These are phyloP conservation scores for Cotesia vestalis DNA, from an alignment of 1,140 invertebrate species.

Conservation along the genomic window DNA sequence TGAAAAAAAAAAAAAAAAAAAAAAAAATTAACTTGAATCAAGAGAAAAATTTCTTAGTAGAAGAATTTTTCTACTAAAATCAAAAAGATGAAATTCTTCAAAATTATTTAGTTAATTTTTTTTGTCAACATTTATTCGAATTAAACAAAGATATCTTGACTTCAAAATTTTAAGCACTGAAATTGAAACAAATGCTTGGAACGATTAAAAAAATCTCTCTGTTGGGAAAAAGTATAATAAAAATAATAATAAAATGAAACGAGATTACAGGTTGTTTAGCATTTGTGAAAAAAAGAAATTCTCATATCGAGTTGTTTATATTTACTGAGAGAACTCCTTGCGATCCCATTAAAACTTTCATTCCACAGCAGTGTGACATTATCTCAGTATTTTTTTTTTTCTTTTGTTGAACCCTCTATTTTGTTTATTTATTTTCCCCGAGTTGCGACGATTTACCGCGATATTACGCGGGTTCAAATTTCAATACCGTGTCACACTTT, in stretches of 20 bases:
- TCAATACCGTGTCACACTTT: not conserved
- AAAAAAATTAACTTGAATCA: no score
- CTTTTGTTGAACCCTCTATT: not conserved
- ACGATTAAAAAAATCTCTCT: no score
- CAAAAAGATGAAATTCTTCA: no score
- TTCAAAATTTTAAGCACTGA: no score
- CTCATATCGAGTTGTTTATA: not conserved
- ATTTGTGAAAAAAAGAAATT: no score
- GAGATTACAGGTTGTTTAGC: not conserved
- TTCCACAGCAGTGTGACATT: not conserved
- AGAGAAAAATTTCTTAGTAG: no score
- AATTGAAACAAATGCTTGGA: no score
- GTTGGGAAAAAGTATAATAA: not conserved
- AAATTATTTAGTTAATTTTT: no score
- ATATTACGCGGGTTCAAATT: constrained; percentile 4
- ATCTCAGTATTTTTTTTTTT: not conserved
- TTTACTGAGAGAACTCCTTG: not conserved
- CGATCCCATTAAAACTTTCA: not conserved
- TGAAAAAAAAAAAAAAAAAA: no score
- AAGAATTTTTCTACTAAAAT: no score
- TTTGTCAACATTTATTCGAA: no score
- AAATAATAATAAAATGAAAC: not conserved
- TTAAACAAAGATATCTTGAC: no score
- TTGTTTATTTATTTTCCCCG: not conserved
- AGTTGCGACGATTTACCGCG: constrained; percentile 4